A percentile compares a stretch with the other conserved stretches of the same genome.
These are phyloP conservation scores for Rhincodon typus DNA, from an alignment of 2,797 vertebrate species.

Conservation along the genomic window DNA sequence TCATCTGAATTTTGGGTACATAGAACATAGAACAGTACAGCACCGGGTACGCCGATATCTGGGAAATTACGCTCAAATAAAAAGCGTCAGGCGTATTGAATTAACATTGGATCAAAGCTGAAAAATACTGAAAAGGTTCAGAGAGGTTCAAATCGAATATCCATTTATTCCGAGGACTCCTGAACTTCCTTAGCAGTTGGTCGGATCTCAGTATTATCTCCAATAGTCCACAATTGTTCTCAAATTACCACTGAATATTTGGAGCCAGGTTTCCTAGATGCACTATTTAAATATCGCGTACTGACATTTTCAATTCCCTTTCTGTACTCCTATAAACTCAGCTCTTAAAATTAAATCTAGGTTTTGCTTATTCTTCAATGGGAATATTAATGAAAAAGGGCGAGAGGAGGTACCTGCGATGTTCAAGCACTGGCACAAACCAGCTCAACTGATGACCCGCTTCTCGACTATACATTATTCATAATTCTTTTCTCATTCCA, in stretches of 20 bases:
- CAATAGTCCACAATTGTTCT: background rate
- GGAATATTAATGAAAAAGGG: background rate
- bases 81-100: background rate
- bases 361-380: background rate
- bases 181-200: background rate
- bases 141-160: background rate
- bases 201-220: background rate
- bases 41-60: background rate
- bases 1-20: too few species aligned
- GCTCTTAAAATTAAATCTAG: background rate
- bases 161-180: background rate
- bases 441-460: too few species aligned
- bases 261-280: background rate
- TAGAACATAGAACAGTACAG: too few species aligned
- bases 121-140: background rate
- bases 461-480: background rate
- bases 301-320: background rate
- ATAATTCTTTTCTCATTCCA: background rate
- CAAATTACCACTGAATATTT: background rate
- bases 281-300: background rate
- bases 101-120: background rate
- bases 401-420: too few species aligned
- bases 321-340: background rate
- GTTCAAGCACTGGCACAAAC: background rate
- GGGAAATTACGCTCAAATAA: background rate